Conservation (phyloP, 2,797 vertebrate genomes). For the Acestrorhynchus altus region DNA sequence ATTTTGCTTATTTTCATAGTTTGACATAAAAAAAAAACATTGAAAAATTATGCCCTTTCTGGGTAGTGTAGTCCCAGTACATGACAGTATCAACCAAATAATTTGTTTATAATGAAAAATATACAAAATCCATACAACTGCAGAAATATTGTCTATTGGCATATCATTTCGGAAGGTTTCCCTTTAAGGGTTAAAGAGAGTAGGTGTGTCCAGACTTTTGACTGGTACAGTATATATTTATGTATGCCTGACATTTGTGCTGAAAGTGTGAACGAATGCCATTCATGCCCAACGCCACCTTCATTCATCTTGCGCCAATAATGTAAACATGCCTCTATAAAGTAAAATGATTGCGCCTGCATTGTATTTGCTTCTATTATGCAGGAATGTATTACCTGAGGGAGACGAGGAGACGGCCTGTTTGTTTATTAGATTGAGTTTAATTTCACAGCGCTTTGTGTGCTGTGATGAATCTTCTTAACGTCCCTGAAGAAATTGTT, state of each 20-base stretch:
- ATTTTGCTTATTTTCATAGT: too few species aligned
- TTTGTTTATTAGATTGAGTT: constrained; percentile 74
- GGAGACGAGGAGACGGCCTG: constrained; percentile 56
- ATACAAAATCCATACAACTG: too few species aligned
- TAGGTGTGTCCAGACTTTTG: too few species aligned
- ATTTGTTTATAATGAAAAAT: too few species aligned
- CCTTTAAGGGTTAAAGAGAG: too few species aligned
- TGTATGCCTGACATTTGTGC: not conserved
- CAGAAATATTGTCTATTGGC: too few species aligned
- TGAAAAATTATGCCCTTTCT: too few species aligned
- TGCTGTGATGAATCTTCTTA: constrained; percentile 65
- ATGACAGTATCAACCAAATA: too few species aligned
- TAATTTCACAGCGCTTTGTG: constrained; percentile 76
- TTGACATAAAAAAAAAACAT: too few species aligned
- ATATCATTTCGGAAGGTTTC: too few species aligned
- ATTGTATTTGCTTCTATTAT: constrained; percentile 47
- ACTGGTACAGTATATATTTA: not conserved
- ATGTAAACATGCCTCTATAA: constrained; percentile 47
- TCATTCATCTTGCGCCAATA: constrained; percentile 28
- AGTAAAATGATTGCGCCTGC: constrained; percentile 41
- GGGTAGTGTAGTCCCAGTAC: too few species aligned
- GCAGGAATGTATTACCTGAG: constrained; percentile 48
- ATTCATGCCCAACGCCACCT: constrained; percentile 14
- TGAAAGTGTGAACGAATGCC: constrained; percentile 10
- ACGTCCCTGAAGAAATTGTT: constrained; percentile 5